phyloP scores from a whole-genome alignment of 2,113 vertebrate genomes.

The Drymodes brunneopygia region DNA sequence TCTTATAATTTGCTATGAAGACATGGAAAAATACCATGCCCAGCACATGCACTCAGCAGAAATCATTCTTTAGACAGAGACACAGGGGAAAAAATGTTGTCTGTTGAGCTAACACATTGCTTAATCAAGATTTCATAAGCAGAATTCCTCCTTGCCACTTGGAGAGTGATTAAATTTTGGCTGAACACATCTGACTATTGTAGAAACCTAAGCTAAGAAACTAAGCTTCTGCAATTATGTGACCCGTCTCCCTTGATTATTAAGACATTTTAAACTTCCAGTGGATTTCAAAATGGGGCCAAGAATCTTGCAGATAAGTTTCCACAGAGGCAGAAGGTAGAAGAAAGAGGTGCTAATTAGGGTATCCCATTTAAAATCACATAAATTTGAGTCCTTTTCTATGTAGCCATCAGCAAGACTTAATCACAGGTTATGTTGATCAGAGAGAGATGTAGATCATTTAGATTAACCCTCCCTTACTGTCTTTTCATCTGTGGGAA shows the following conservation, averaged over 20 bases:
- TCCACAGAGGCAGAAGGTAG: neutral
- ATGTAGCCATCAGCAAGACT: neutral
- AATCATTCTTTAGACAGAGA: neutral
- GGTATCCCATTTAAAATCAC: neutral
- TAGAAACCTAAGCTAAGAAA: neutral
- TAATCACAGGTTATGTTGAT: neutral
- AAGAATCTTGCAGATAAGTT: neutral
- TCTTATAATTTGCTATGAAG: neutral
- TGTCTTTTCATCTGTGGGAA: neutral
- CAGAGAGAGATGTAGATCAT: neutral
- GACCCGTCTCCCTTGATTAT: neutral
- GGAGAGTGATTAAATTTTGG: neutral
- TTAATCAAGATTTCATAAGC: constrained; percentile 28
- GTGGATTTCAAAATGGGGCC: neutral
- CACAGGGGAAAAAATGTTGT: neutral
- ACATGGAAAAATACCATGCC: neutral
- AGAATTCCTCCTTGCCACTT: neutral
- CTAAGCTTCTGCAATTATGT: neutral
- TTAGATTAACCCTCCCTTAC: neutral
- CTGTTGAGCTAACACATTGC: neutral
- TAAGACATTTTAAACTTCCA: neutral
- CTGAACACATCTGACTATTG: neutral
- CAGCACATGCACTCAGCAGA: neutral
- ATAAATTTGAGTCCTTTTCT: neutral
- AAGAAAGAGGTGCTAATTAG: neutral